Evolutionary conservation across 2,888 invertebrate species (phyloP).

Genomic region (Strigamia transsilvanica): DNA sequence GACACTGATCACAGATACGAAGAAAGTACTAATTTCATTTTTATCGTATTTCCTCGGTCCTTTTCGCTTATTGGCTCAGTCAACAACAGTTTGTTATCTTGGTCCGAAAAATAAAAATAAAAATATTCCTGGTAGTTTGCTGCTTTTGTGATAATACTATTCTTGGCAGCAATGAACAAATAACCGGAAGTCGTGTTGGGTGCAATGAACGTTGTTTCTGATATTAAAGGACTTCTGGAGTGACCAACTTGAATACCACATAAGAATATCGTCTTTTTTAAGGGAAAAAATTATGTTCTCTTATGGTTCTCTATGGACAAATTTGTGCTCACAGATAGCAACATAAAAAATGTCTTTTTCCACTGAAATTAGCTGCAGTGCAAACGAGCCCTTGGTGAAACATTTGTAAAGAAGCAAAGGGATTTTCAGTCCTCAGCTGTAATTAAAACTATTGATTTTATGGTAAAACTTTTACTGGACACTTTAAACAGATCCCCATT

Average conservation of each 20-base stretch:
- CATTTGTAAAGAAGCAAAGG: conserved; percentile 18
- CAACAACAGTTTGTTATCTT: not conserved
- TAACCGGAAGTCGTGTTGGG: conserved; percentile 35
- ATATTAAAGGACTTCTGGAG: not conserved
- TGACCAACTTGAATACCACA: not conserved
- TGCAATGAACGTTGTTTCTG: conserved; percentile 7
- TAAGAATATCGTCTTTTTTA: not conserved
- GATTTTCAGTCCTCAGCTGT: conserved; percentile 1
- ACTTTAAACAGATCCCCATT: not conserved
- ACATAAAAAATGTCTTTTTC: conserved; percentile 31
- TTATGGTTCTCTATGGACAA: conserved; percentile 13
- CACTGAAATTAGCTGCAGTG: conserved; percentile 8
- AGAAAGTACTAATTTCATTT: conserved; percentile 26
- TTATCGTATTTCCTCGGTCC: conserved; percentile 7
- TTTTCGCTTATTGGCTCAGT: conserved; percentile 34
- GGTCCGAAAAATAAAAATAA: not conserved
- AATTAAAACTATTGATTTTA: conserved; percentile 27
- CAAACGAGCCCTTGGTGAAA: conserved; percentile 23
- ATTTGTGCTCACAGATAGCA: not conserved
- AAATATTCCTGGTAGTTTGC: not conserved
- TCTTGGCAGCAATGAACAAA: conserved; percentile 16
- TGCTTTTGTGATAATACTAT: conserved; percentile 4
- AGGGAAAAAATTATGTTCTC: not conserved
- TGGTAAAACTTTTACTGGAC: conserved; percentile 10
- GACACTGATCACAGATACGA: conserved; percentile 6